Base-by-base conservation (phyloP, 2,888 invertebrate genomes). In the Aleiodes testaceus region DNA sequence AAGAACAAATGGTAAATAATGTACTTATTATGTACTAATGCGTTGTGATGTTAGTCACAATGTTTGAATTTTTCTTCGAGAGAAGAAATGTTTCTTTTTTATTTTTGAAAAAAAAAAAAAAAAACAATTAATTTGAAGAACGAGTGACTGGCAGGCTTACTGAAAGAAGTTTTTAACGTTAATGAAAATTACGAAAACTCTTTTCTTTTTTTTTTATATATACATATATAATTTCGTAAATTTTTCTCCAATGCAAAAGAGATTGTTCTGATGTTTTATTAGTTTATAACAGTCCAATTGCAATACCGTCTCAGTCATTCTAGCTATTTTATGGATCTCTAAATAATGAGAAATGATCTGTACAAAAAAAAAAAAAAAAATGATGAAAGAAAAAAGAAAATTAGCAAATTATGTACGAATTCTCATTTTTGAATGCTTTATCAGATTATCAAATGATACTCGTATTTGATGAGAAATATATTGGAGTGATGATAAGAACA, bases 11-110 rank as follows among this genome's bases (percentile, higher is more conserved):
- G 53, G 52, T 61, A 16, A 69, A 71, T 73, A 14, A 45, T 70
- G 74, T 77, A 72, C 72, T 73, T 73, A 74, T 66, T 30, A 36
- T 68, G 69, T 70, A 22, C 20, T 16, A 22, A 20, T 63, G 52
- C 75, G 66, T 66, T 72, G 74, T 66, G 73, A 72, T 75, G 11
- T 36, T 70, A 53, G 66, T 74, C 70, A 69, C 69, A 70, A 71
- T 67, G 44, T 70, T 66, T 50, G 68, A 65, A 42, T 49, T 16
- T 69, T 26, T 30, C 9, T 16, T 59, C 36, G 2, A 7, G 14
- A 42, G 11, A 59, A 55, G 9, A 2, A 14, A 59, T 59, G 26
- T 53, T 53, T 42, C n/a, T 14, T n/a, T 12, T 20, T 4, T 59
- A 42, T 55, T 55, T 55, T 14, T 26, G 1, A 7, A 36, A 49